Evolutionary conservation across 2,113 vertebrate species (phyloP), one percentile per base, ranked within the genome.

Genomic region (Haliaeetus leucogaster): DNA sequence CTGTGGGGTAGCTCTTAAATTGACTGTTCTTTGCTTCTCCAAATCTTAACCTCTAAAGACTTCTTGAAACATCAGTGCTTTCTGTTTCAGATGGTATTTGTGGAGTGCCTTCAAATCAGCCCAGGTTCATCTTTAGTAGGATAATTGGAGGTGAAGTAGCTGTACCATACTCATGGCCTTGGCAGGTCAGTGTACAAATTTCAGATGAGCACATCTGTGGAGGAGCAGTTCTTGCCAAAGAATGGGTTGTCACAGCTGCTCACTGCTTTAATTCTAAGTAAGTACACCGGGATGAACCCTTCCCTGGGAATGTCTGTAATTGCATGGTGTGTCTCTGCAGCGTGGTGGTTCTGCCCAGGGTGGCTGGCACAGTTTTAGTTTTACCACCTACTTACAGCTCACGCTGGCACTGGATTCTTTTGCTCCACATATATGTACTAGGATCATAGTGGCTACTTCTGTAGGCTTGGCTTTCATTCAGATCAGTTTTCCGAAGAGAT

Each of bases 211-310:
- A 91, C 59, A 45, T 97, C 74, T 98, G 96, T 82, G 97, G 96
- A 70, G 98, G 96, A 76, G 92, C 90, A 50, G 55, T 98, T 50
- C 86, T 98, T 86, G 77, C 93, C 53, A 90, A 95, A 56, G 95
- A 68, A 30, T 97, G 97, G 98, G 67, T 97, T 53, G 86, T 97
- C 66, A 98, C 98, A 80, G 95, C 96, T 81, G 98, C 98, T 81
- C 93, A 95, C 79, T 98, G 98, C 87, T 95, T 98, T 56, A 45
- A 67, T 68, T 55, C 80, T 21, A 96, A 52, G 96, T 97, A 83
- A 96, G 97, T 82, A 38, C 16, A 12, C 4, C 8, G 29, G 56
- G 59, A 63, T 16, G 36, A 90, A 38, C 22, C 45, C 20, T 76
- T 43, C 61, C 40, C 36, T 71, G 70, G 47, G 40, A 55, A 76